phyloP scores from a whole-genome alignment of 2,797 vertebrate species.

The Urosaurus nigricauda region DNA sequence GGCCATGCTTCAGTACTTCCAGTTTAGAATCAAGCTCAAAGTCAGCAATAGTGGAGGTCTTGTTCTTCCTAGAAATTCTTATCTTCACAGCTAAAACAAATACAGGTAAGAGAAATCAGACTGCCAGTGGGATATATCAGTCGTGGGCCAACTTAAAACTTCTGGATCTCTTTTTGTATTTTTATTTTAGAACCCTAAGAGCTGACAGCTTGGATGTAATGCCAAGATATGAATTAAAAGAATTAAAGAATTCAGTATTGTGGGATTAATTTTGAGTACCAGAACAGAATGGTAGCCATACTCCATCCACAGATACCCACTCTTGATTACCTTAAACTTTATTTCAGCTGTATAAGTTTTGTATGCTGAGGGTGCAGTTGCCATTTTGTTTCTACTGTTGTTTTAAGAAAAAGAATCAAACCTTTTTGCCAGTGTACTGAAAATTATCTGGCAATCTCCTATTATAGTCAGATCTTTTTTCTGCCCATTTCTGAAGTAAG shows the following conservation, averaged over 20 bases:
- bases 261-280: too few species aligned
- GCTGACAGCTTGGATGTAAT: neutral
- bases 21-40: constrained; percentile 83
- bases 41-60: constrained; percentile 79
- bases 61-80: constrained; percentile 81
- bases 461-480: neutral
- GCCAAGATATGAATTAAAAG: neutral
- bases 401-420: too few species aligned
- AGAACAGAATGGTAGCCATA: too few species aligned
- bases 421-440: too few species aligned
- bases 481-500: neutral
- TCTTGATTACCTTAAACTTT: too few species aligned
- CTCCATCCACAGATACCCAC: too few species aligned
- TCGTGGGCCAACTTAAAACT: neutral
- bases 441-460: too few species aligned
- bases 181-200: neutral
- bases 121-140: neutral
- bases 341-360: too few species aligned
- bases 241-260: too few species aligned
- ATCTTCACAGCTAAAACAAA: constrained; percentile 84
- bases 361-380: too few species aligned
- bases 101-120: constrained; percentile 32
- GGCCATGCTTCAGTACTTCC: constrained; percentile 86
- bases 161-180: neutral
- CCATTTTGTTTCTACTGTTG: too few species aligned